Conservation (phyloP, 53 echinoderm and acorn worm genomes). For the Antedon mediterranea region DNA sequence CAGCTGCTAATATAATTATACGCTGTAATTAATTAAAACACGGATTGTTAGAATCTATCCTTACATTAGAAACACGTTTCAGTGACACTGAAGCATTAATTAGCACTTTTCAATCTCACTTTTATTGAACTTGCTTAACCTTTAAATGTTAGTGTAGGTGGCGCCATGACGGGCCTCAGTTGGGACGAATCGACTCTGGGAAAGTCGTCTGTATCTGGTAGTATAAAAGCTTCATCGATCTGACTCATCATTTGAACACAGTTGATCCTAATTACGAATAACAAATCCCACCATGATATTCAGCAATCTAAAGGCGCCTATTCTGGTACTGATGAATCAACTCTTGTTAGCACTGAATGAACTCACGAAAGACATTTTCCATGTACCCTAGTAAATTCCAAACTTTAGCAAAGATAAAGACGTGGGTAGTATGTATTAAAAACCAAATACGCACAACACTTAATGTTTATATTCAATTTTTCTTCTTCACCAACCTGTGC, state of each 20-base stretch:
- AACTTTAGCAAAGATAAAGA: too few relatives aligned
- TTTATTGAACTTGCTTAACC: not conserved
- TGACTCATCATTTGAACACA: not conserved
- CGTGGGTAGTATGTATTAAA: too few relatives aligned
- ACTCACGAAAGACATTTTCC: too few relatives aligned
- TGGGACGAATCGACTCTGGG: not conserved
- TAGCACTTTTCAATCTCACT: not conserved
- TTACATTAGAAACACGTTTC: not conserved
- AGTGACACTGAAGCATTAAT: not conserved
- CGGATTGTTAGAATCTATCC: not conserved
- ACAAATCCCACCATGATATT: not conserved
- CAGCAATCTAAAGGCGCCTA: not conserved
- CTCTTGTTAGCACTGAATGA: not conserved
- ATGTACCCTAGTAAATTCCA: too few relatives aligned
- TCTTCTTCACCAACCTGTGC: too few relatives aligned
- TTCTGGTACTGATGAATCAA: not conserved
- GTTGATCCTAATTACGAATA: not conserved
- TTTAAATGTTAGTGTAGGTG: not conserved
- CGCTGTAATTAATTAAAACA: not conserved
- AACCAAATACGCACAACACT: too few relatives aligned
- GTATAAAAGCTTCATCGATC: too few relatives aligned
- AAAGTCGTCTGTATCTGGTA: not conserved
- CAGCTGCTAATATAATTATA: not conserved
- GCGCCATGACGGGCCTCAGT: not conserved
- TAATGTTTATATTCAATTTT: too few relatives aligned